phyloP scores from a whole-genome alignment of 2,888 invertebrate species.

The Hylaea fasciaria region DNA sequence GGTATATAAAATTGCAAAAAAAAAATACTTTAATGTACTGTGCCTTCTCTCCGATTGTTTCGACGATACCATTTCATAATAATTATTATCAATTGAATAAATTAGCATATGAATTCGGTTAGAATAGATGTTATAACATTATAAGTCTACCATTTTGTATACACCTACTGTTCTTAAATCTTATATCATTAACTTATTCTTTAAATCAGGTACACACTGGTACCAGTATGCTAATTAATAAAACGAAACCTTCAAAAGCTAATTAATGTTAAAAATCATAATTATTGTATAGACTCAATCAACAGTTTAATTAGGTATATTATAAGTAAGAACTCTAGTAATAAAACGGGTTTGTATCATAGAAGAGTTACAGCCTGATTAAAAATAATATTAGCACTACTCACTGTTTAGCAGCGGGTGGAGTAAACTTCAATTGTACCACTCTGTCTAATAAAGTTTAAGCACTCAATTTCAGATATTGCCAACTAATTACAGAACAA shows the following conservation, averaged over 20 bases:
- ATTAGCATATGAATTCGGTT: too few species aligned
- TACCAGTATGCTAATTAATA: too few species aligned
- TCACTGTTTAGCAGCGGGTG: constrained; percentile 43
- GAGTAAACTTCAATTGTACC: constrained; percentile 48
- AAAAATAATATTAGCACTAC: constrained; percentile 38
- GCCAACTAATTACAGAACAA: constrained; percentile 76
- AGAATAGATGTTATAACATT: too few species aligned
- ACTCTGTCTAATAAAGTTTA: constrained; percentile 68
- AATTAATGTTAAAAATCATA: background rate
- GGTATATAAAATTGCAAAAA: too few species aligned
- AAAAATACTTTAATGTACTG: too few species aligned
- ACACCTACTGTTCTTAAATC: too few species aligned
- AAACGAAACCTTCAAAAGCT: background rate
- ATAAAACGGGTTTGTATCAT: constrained; percentile 13
- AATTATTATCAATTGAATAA: too few species aligned
- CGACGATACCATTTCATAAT: too few species aligned
- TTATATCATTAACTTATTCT: too few species aligned
- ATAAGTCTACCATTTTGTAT: too few species aligned
- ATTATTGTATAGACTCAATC: constrained; percentile 1
- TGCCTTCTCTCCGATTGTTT: too few species aligned
- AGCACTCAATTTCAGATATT: constrained; percentile 76
- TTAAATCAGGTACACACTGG: too few species aligned
- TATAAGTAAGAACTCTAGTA: background rate
- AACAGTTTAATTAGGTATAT: constrained; percentile 8
- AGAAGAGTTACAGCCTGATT: constrained; percentile 37